Percentiles rank a stretch among this genome's conserved stretches.
Evolutionary conservation across 1,140 invertebrate species (phyloP).

Genomic region (Drosophila mauritiana): DNA sequence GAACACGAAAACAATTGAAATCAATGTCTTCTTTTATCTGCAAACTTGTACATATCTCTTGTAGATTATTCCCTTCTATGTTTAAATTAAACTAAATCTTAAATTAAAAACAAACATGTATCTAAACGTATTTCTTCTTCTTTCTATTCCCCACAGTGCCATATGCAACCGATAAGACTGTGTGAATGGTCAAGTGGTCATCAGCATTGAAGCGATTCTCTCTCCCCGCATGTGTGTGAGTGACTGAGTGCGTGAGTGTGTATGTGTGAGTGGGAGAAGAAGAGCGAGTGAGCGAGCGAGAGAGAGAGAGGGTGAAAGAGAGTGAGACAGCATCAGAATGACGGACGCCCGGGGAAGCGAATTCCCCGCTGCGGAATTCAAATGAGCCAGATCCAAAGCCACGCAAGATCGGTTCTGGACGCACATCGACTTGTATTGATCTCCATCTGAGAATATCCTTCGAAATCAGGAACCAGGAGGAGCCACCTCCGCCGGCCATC

Average conservation of each 20-base stretch:
- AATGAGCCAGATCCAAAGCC: slow-evolving; percentile 18
- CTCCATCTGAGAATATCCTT: neutral
- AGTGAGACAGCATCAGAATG: slow-evolving; percentile 47
- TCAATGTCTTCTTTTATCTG: too few relatives aligned
- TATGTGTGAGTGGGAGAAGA: slow-evolving; percentile 1
- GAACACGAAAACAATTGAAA: too few relatives aligned
- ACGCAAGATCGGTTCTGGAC: neutral
- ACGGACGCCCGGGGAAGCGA: slow-evolving; percentile 51
- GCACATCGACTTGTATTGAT: slow-evolving; percentile 1
- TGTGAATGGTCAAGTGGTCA: slow-evolving; percentile 69
- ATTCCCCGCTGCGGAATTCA: slow-evolving; percentile 12
- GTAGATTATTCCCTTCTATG: too few relatives aligned
- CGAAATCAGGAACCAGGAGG: neutral
- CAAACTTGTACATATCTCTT: too few relatives aligned
- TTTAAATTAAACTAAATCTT: too few relatives aligned
- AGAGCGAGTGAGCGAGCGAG: slow-evolving; percentile 6
- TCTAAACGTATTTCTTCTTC: too few relatives aligned
- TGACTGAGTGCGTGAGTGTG: slow-evolving; percentile 35
- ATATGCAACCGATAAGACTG: slow-evolving; percentile 82
- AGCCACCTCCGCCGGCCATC: slow-evolving; percentile 13
- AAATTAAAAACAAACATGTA: too few relatives aligned
- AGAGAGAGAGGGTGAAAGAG: slow-evolving; percentile 18
- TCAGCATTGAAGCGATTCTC: slow-evolving; percentile 35
- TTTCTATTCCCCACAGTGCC: slow-evolving; percentile 50
- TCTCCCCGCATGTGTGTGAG: slow-evolving; percentile 27